These are phyloP conservation scores for Gastracanthus pulcherrimus DNA, from an alignment of 2,888 invertebrate genomes.

Conservation along the genomic window DNA sequence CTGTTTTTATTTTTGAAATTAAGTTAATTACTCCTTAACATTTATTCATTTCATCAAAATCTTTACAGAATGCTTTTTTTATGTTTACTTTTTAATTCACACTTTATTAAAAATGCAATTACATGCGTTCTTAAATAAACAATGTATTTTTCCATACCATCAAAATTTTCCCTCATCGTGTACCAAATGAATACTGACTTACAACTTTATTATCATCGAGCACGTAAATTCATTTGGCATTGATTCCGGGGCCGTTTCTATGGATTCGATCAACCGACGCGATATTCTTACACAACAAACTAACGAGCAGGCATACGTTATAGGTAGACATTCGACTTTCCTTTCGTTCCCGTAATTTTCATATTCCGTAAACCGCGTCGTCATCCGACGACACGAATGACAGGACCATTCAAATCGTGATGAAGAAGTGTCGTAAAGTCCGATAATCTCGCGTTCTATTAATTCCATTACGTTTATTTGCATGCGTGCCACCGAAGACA, in stretches of 20 bases:
- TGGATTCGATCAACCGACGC: background rate
- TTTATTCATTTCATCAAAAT: too few relatives aligned
- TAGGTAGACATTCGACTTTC: background rate
- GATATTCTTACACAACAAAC: background rate
- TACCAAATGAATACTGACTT: background rate
- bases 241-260: background rate
- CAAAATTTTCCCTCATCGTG: background rate
- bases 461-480: constrained; percentile 8
- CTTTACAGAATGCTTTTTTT: too few relatives aligned
- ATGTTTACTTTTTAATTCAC: too few relatives aligned
- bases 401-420: background rate
- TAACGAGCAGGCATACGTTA: background rate
- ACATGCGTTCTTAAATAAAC: too few relatives aligned
- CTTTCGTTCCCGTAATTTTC: too few relatives aligned
- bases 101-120: background rate
- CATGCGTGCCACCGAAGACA: background rate
- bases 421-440: background rate
- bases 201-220: background rate
- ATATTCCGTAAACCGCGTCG: too few relatives aligned
- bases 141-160: background rate
- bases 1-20: too few relatives aligned
- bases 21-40: too few relatives aligned
- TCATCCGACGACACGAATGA: constrained; percentile 10
- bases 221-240: background rate
- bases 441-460: background rate